Base-by-base conservation (phyloP, 2,888 invertebrate species). In the Scaptomyza polygonia region DNA sequence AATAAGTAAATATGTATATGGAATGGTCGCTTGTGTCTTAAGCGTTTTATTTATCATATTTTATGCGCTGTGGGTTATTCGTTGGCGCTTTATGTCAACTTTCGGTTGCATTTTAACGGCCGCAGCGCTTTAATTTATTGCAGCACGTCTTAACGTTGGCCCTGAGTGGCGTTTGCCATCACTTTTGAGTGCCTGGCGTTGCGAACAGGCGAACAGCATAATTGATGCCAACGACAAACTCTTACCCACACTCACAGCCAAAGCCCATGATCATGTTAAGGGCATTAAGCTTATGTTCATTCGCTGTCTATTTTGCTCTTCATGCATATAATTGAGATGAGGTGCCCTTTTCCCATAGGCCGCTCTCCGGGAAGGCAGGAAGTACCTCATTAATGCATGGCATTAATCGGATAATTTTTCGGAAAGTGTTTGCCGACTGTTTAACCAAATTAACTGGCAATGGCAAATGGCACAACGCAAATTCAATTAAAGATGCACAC, bases 81-180 rank as follows among this genome's bases (percentile, higher is more conserved):
- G 45, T 42, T 47, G 75, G 6, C 56, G 57, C 65, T 77, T 65
- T 58, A 72, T 68, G 73, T 56, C 55, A 66, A 48, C 61, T 67
- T 47, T 72, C 5, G 55, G 71, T 52, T 43, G 65, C 69, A 66
- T 57, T 68, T 65, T 67, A 69, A 72, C 62, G 61, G 69, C 56
- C 53, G 36, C 64, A 58, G 51, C 48, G 77, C 70, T 73, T 80
- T 72, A 80, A 86, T 83, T 81, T 81, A 84, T 84, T 56, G 69
- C 66, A 43, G 54, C 67, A 66, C 74, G 70, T 75, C 67, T 59
- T 52, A 62, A 52, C 44, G 7, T 67, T 67, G 76, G 65, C 67
- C 58, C 66, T 44, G 61, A 67, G 72, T 57, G 69, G 70, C 71
- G 55, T 67, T 73, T 55, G 65, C 56, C 68, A 74, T 74, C 68